phyloP scores from a whole-genome alignment of 2,797 vertebrate species.

The Tauraco hartlaubi region DNA sequence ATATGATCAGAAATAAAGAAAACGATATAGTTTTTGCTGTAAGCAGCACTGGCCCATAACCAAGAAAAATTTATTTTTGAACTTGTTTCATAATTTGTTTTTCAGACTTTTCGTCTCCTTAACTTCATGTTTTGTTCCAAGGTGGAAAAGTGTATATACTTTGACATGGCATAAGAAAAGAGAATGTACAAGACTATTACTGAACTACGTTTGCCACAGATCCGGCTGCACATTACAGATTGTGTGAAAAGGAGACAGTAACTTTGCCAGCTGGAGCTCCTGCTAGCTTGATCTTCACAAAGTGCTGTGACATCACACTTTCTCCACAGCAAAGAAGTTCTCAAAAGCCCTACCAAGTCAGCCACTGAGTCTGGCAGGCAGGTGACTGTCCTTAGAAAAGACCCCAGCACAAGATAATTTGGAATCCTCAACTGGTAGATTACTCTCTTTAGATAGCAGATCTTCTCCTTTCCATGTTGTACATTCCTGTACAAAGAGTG shows the following conservation, averaged over 20 bases:
- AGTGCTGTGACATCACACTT: neutral
- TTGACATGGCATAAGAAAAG: neutral
- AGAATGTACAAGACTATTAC: neutral
- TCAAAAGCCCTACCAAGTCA: neutral
- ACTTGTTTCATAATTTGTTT: neutral
- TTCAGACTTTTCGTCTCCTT: neutral
- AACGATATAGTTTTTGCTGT: neutral
- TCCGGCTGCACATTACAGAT: neutral
- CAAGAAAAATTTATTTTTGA: neutral
- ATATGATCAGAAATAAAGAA: neutral
- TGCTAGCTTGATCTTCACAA: neutral
- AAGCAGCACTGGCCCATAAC: neutral
- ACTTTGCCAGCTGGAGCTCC: neutral
- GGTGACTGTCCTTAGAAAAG: neutral
- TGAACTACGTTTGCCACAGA: neutral
- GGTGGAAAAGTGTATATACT: neutral
- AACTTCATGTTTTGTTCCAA: neutral
- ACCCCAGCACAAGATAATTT: neutral
- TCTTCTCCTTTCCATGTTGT: neutral
- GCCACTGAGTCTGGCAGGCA: neutral
- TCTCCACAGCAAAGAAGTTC: neutral
- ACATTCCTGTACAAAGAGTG: neutral
- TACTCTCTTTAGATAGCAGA: neutral
- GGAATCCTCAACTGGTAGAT: rapidly evolving
- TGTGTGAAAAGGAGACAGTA: neutral